Conservation (phyloP, 2,797 vertebrate species). For the Eidolon dupreanum region DNA sequence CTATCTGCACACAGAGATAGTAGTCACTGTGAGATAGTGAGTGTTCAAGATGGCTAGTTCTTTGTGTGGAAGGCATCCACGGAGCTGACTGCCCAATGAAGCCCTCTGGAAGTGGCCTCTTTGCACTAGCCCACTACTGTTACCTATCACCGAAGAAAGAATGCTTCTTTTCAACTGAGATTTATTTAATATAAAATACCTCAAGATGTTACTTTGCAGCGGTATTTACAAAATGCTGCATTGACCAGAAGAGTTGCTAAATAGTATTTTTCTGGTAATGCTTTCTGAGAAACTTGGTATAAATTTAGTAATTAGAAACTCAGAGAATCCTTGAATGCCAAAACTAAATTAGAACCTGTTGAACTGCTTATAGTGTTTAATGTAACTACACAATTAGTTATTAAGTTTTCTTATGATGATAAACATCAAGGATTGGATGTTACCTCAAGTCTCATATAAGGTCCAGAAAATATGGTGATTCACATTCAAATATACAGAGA, state of each 20-base stretch:
- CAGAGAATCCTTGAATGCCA: conserved; percentile 1
- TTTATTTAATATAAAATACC: neutral
- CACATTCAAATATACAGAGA: neutral
- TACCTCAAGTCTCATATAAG: neutral
- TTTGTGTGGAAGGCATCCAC: neutral
- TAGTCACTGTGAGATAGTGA: neutral
- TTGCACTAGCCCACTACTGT: neutral
- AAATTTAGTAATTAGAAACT: conserved; percentile 47
- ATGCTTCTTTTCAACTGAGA: neutral
- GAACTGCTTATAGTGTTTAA: neutral
- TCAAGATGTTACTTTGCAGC: neutral
- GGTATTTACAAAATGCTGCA: neutral
- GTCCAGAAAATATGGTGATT: neutral
- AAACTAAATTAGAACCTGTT: neutral
- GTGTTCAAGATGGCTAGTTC: neutral
- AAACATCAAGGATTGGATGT: neutral
- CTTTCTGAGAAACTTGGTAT: conserved; percentile 1
- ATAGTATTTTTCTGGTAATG: conserved; percentile 30
- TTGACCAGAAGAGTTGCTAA: neutral
- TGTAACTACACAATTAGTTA: neutral
- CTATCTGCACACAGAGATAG: neutral
- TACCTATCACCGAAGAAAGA: neutral
- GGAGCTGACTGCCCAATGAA: neutral
- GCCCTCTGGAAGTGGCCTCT: neutral
- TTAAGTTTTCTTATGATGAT: neutral